phyloP scores from a whole-genome alignment of 2,113 vertebrate genomes.

The Periophthalmus modestus region DNA sequence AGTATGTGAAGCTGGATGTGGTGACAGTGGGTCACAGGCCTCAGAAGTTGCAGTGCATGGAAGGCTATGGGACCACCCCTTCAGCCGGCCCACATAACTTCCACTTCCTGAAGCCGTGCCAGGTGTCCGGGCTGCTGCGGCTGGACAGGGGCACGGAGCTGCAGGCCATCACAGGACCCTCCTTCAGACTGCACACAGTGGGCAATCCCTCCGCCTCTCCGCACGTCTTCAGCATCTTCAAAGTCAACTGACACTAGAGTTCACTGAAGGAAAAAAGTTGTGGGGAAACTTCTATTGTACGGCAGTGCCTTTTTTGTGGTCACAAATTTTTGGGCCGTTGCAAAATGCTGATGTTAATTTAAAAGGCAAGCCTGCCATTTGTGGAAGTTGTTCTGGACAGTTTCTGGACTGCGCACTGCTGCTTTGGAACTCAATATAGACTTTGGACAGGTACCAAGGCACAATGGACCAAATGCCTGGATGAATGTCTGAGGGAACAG shows the following conservation, averaged over 20 bases:
- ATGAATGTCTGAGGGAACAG: constrained; percentile 53
- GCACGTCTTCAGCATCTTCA: constrained; percentile 91
- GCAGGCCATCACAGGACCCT: constrained; percentile 78
- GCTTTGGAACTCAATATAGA: constrained; percentile 50
- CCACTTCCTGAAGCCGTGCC: constrained; percentile 86
- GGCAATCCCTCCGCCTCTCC: constrained; percentile 70
- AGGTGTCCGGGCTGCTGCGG: constrained; percentile 85
- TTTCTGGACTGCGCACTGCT: constrained; percentile 41
- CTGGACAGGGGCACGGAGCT: constrained; percentile 80
- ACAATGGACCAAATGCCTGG: constrained; percentile 41
- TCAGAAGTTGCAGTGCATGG: constrained; percentile 85
- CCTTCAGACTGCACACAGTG: constrained; percentile 80
- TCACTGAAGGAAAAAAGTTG: not conserved
- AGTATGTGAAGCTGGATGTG: constrained; percentile 90
- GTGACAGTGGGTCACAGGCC: constrained; percentile 73
- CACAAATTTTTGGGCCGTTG: constrained; percentile 13
- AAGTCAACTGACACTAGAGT: constrained; percentile 79
- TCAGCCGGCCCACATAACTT: constrained; percentile 76
- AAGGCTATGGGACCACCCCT: constrained; percentile 86
- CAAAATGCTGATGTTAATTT: constrained; percentile 39
- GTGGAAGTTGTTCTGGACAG: constrained; percentile 60
- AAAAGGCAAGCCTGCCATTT: constrained; percentile 52
- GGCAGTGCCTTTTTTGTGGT: constrained; percentile 12
- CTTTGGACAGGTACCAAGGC: constrained; percentile 60
- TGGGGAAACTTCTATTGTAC: not conserved